Conservation (phyloP, 2,888 invertebrate species). For the Hirtodrosophila duncani region DNA sequence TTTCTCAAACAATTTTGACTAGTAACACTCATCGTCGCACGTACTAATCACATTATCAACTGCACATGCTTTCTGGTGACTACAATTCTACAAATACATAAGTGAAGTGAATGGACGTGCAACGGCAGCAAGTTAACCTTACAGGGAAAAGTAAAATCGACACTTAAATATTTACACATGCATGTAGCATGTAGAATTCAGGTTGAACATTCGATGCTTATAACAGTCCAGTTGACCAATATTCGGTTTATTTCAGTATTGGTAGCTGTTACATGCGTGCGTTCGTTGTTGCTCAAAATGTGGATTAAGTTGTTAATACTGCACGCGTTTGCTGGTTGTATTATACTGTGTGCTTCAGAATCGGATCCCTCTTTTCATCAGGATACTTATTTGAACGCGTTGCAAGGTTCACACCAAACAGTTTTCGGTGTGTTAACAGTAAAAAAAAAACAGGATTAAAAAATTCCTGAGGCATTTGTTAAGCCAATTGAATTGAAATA, state of each 20-base stretch:
- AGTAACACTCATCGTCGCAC: too few relatives aligned
- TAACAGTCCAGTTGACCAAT: slow-evolving; percentile 19
- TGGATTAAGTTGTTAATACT: slow-evolving; percentile 8
- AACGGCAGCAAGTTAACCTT: slow-evolving; percentile 7
- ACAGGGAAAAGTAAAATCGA: slow-evolving; percentile 20
- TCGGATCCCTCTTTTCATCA: slow-evolving; percentile 33
- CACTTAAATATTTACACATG: slow-evolving; percentile 33
- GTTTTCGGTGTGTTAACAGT: slow-evolving; percentile 51
- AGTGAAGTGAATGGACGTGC: background rate
- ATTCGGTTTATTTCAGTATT: slow-evolving; percentile 29
- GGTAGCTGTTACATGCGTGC: slow-evolving; percentile 26
- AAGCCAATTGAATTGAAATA: too few relatives aligned
- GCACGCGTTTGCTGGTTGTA: slow-evolving; percentile 23
- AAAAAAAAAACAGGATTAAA: background rate
- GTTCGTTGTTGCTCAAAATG: slow-evolving; percentile 22
- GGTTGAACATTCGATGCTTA: slow-evolving; percentile 20
- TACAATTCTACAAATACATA: too few relatives aligned
- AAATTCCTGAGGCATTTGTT: too few relatives aligned
- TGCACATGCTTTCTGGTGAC: too few relatives aligned
- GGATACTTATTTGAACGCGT: slow-evolving; percentile 70
- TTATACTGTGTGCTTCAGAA: slow-evolving; percentile 12
- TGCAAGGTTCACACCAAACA: slow-evolving; percentile 66
- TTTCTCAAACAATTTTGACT: too few relatives aligned
- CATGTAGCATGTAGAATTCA: slow-evolving; percentile 10
- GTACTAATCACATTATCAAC: too few relatives aligned